phyloP scores from a whole-genome alignment of 2,888 invertebrate genomes.

The Drosophila emarginata region DNA sequence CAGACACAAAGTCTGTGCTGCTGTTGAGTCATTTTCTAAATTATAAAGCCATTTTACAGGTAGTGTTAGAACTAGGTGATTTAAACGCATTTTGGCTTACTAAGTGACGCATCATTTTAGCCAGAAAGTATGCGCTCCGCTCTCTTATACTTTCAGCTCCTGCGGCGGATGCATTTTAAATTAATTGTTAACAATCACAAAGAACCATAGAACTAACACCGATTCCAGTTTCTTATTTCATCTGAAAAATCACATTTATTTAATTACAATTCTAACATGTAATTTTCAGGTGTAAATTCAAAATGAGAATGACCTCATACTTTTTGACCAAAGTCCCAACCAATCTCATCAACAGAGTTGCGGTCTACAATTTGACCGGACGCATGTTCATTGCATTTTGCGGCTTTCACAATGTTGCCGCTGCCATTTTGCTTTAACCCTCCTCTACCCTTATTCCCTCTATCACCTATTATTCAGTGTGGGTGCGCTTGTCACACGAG shows the following conservation, averaged over 20 bases:
- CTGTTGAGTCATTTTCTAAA: constrained; percentile 63
- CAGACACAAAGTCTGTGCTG: constrained; percentile 38
- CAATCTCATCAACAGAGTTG: constrained; percentile 59
- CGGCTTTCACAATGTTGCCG: constrained; percentile 45
- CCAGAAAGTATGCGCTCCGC: background rate
- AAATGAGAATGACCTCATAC: constrained; percentile 2
- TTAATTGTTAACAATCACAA: constrained; percentile 42
- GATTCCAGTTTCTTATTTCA: background rate
- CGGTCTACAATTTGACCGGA: constrained; percentile 57
- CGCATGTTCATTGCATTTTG: constrained; percentile 70
- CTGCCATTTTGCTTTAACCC: constrained; percentile 36
- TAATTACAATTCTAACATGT: background rate
- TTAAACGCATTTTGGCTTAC: constrained; percentile 23
- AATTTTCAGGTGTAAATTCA: constrained; percentile 4
- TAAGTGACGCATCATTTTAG: constrained; percentile 6
- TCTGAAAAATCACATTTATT: background rate
- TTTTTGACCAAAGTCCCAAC: constrained; percentile 9
- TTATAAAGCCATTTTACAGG: constrained; percentile 66
- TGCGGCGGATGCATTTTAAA: constrained; percentile 47
- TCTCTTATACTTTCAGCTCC: background rate
- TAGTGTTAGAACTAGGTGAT: constrained; percentile 11
- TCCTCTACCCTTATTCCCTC: background rate
- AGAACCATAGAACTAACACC: background rate
- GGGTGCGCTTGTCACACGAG: constrained; percentile 52
- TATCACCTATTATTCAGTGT: constrained; percentile 8